phyloP scores from a whole-genome alignment of 2,797 vertebrate species.

The Microctenopoma lineatum region DNA sequence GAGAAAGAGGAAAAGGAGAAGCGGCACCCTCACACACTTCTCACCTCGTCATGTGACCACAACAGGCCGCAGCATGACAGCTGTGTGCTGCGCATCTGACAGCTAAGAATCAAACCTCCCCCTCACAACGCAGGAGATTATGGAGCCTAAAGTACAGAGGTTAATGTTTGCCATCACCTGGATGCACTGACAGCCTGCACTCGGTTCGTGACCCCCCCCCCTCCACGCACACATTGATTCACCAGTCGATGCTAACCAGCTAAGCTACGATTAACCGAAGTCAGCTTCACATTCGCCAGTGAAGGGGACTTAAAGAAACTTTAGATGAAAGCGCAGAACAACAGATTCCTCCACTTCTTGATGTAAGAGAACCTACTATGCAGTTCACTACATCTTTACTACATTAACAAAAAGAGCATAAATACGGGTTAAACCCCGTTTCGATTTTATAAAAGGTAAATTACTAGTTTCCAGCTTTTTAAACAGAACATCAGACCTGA shows the following conservation, averaged over 20 bases:
- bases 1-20: conserved; percentile 49
- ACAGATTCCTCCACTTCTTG: not conserved
- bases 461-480: too few species aligned
- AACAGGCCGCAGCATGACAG: conserved; percentile 54
- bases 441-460: too few species aligned
- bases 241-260: not conserved
- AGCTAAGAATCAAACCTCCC: not conserved
- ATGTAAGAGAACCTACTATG: too few species aligned
- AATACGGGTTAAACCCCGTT: too few species aligned
- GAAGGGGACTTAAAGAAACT: not conserved
- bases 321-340: not conserved
- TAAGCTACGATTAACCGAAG: not conserved
- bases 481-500: too few species aligned
- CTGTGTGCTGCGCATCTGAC: conserved; percentile 18
- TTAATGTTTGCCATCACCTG: not conserved
- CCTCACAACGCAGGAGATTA: too few species aligned
- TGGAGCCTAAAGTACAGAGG: not conserved
- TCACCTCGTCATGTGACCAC: conserved; percentile 71
- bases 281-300: not conserved
- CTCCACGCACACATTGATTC: not conserved
- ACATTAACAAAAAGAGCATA: too few species aligned
- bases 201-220: too few species aligned
- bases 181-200: not conserved
- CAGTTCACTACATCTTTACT: too few species aligned
- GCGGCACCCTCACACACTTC: conserved; percentile 19